These are phyloP conservation scores for Aphidius colemani DNA, from an alignment of 2,888 invertebrate species.

Conservation along the genomic window DNA sequence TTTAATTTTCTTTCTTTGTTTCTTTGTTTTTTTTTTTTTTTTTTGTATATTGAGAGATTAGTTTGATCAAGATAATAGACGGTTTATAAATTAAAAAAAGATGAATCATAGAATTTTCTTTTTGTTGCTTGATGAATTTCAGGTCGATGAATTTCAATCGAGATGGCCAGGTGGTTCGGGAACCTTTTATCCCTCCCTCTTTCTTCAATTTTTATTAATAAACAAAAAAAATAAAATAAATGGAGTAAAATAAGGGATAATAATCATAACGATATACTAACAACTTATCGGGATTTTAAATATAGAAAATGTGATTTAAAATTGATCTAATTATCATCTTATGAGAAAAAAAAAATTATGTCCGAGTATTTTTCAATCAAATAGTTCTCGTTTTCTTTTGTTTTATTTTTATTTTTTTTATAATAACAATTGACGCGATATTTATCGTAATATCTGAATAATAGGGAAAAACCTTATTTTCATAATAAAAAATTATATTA, in stretches of 20 bases:
- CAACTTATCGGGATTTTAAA: constrained; percentile 28
- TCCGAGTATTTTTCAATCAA: not conserved
- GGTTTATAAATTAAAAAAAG: constrained; percentile 5
- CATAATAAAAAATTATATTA: constrained; percentile 39
- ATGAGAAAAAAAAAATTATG: too few species aligned
- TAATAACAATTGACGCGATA: not conserved
- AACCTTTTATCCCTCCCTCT: constrained; percentile 53
- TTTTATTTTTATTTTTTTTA: not conserved
- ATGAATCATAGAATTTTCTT: constrained; percentile 51
- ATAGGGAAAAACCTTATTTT: constrained; percentile 46
- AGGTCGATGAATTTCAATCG: constrained; percentile 61
- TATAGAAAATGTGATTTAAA: too few species aligned
- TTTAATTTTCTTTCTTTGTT: too few species aligned
- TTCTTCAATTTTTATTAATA: constrained; percentile 37
- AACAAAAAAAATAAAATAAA: constrained; percentile 39
- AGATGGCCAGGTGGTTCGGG: constrained; percentile 58
- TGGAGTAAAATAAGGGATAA: constrained; percentile 21
- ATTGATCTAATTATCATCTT: too few species aligned
- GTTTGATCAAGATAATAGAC: not conserved
- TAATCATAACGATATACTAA: constrained; percentile 49
- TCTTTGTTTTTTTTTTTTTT: too few species aligned
- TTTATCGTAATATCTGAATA: not conserved
- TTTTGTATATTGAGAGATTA: constrained; percentile 36
- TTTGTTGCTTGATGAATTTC: constrained; percentile 62
- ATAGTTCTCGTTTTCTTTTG: not conserved